Evolutionary conservation across 1,140 invertebrate genomes (phyloP), one percentile per base, ranked within the genome.

Genomic region (Lineus longissimus): DNA sequence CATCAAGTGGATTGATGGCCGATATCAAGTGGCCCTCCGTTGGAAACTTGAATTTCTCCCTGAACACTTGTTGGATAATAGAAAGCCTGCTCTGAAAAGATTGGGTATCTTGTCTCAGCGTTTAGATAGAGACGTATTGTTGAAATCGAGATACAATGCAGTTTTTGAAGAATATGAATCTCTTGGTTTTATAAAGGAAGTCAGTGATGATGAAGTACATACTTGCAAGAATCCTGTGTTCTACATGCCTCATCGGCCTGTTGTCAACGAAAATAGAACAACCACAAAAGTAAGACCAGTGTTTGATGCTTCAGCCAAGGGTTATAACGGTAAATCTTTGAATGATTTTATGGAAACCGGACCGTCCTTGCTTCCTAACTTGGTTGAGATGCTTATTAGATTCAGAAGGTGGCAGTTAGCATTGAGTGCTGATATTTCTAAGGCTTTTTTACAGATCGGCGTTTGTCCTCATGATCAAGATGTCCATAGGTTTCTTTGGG

Each of bases 231-330:
- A n/a, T 30, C 55, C 55, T 57, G n/a, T 27, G 11, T 57, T n/a
- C 74, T 76, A 84, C 79, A 74, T 84, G 7, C 80, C 82, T 2
- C 83, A 84, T 73, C 82, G 83, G 36, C 59, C 54, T 1, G 77
- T 84, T 0, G 63, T 76, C 7, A 69, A 68, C 7, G 62, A 66
- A 59, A 71, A 68, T 27, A 65, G 66, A 17, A 54, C 19, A 0
- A 76, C 76, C 1, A 76, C 78, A 1, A 77, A 82, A 64, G 54
- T 76, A 0, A 66, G 81, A 1, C 67, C 75, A 13, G 79, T 83
- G 2, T 80, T 80, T 57, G 79, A 82, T 66, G 77, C 72, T 0
- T 77, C 75, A 15, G 71, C 67, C 11, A 68, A 77, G 59, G 43
- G 65, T 0, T 59, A 36, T n/a, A 67, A 62, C 11, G 70, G 69